Percentiles rank a stretch among this genome's conserved stretches.
Evolutionary conservation across 2,888 invertebrate genomes (phyloP).

Genomic region (Pseudococcus jackbeardsleyi): DNA sequence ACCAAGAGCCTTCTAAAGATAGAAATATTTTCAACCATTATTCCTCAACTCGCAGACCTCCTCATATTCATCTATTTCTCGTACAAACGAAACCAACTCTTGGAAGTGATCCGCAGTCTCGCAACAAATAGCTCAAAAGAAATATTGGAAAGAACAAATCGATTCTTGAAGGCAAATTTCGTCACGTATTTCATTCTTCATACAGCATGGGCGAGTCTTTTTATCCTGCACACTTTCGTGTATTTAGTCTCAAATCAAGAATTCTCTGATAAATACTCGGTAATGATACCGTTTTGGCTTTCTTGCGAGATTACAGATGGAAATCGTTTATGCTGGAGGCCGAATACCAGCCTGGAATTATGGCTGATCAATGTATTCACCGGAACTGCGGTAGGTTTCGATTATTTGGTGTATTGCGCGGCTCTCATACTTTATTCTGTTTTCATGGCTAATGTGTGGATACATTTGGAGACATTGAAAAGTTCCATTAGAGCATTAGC

Average conservation of each 20-base stretch:
- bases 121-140: neutral
- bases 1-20: neutral
- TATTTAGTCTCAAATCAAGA: neutral
- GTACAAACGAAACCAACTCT: neutral
- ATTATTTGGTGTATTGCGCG: neutral
- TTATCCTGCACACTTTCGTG: neutral
- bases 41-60: neutral
- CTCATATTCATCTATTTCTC: neutral
- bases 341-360: neutral
- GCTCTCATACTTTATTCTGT: neutral
- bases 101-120: neutral
- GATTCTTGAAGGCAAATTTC: neutral
- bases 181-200: neutral
- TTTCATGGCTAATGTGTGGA: constrained; percentile 22
- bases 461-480: neutral
- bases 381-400: neutral
- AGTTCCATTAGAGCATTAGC: neutral
- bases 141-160: neutral
- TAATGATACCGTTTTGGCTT: constrained; percentile 25
- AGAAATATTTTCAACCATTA: neutral
- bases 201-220: neutral
- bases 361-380: neutral
- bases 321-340: constrained; percentile 1
- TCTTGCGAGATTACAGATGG: neutral
- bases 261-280: neutral